Evolutionary conservation across 2,888 invertebrate species (phyloP).

Genomic region (Heteromyza rotundicornis): DNA sequence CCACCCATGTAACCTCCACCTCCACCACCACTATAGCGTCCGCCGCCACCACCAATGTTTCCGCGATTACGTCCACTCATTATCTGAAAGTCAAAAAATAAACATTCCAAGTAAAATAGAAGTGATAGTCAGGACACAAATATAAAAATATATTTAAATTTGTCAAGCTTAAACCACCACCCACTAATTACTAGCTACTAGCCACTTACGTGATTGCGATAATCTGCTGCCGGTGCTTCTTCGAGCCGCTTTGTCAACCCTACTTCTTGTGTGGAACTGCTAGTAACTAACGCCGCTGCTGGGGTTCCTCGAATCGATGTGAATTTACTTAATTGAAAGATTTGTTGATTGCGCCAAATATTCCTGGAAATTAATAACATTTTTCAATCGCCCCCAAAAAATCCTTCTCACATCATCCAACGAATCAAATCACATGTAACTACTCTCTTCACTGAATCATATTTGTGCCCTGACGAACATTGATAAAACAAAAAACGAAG

Average conservation of each 20-base stretch:
- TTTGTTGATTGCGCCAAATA: constrained; percentile 39
- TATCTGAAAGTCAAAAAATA: constrained; percentile 32
- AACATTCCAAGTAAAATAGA: background rate
- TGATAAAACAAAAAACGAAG: too few species aligned
- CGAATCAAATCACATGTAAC: constrained; percentile 10
- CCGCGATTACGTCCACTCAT: constrained; percentile 52
- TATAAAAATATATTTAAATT: background rate
- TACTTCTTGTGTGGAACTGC: constrained; percentile 11
- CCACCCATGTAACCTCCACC: constrained; percentile 30
- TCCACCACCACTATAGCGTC: constrained; percentile 26
- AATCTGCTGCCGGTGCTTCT: constrained; percentile 19
- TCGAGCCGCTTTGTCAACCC: constrained; percentile 19
- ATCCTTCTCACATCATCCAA: too few species aligned
- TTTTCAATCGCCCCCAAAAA: constrained; percentile 29
- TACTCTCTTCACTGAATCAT: too few species aligned
- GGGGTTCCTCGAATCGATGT: constrained; percentile 16
- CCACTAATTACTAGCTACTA: background rate
- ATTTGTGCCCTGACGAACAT: too few species aligned
- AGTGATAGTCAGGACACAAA: background rate
- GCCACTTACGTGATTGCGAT: constrained; percentile 48
- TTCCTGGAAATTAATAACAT: constrained; percentile 53
- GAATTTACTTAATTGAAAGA: constrained; percentile 34
- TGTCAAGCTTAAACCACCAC: background rate
- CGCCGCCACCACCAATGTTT: constrained; percentile 31
- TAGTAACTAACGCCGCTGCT: constrained; percentile 13